A percentile compares a stretch with the other conserved stretches of the same genome.
phyloP scores from a whole-genome alignment of 2,113 vertebrate genomes.

The Dermatemys mawii region DNA sequence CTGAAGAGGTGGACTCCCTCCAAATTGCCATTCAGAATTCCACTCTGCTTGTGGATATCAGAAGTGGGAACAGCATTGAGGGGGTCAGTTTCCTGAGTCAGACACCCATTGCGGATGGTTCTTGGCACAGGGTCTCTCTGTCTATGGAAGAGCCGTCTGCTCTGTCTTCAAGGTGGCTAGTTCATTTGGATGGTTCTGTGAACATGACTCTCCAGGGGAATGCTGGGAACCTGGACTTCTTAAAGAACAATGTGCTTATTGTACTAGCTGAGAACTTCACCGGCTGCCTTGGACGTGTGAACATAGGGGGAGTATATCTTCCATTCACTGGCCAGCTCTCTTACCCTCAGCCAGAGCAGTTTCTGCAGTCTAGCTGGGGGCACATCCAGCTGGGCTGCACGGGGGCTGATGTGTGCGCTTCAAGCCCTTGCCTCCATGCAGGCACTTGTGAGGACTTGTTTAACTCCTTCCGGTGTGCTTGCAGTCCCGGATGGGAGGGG shows the following conservation, averaged over 20 bases:
- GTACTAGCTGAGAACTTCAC: conserved; percentile 88
- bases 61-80: conserved; percentile 77
- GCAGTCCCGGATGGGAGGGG: conserved; percentile 86
- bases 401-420: conserved; percentile 80
- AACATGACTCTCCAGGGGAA: conserved; percentile 69
- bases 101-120: conserved; percentile 81
- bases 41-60: conserved; percentile 81
- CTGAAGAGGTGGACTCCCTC: conserved; percentile 74
- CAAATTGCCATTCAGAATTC: conserved; percentile 86
- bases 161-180: conserved; percentile 79
- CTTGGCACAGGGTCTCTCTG: conserved; percentile 87
- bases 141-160: conserved; percentile 76
- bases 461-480: conserved; percentile 85
- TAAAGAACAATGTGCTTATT: conserved; percentile 74
- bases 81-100: conserved; percentile 78
- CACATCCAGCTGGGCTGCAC: conserved; percentile 80
- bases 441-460: conserved; percentile 90
- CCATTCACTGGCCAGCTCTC: conserved; percentile 73
- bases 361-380: conserved; percentile 60
- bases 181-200: conserved; percentile 78
- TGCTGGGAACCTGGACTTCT: conserved; percentile 83
- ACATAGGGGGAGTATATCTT: conserved; percentile 87
- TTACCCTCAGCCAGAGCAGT: conserved; percentile 77
- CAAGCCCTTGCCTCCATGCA: conserved; percentile 84
- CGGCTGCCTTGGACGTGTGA: conserved; percentile 89